These are phyloP conservation scores for Brachionus paranguensis DNA, from an alignment of 1,140 invertebrate species.

Conservation along the genomic window DNA sequence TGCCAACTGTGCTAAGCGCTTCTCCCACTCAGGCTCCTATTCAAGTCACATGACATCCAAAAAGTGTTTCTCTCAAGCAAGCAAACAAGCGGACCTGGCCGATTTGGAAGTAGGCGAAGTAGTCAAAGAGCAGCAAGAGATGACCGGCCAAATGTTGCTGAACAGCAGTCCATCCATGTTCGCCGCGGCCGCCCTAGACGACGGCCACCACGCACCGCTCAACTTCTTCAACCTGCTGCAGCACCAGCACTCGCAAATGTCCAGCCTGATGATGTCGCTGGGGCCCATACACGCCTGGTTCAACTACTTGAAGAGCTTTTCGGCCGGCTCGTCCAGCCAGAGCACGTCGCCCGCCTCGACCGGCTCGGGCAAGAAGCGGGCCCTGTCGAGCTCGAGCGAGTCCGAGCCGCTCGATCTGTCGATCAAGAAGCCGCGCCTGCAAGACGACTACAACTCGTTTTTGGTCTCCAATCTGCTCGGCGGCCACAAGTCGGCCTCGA, in stretches of 20 bases:
- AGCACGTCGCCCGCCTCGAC: background rate
- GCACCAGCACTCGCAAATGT: conserved; percentile 20
- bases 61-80: background rate
- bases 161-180: background rate
- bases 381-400: background rate
- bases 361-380: background rate
- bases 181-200: too few species aligned
- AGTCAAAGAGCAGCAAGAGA: background rate
- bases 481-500: background rate
- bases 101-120: conserved; percentile 34
- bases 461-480: background rate
- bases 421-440: background rate
- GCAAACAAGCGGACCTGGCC: background rate
- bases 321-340: background rate
- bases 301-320: conserved; percentile 32
- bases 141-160: background rate
- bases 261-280: background rate
- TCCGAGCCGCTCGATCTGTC: conserved; percentile 28
- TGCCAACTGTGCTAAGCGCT: conserved; percentile 52
- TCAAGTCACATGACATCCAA: conserved; percentile 41
- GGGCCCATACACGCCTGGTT: conserved; percentile 9
- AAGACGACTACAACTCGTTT: background rate
- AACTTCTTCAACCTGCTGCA: background rate
- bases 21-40: conserved; percentile 46
- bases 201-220: background rate